Evolutionary conservation across 2,888 invertebrate genomes (phyloP).

Genomic region (Biston stratarius): DNA sequence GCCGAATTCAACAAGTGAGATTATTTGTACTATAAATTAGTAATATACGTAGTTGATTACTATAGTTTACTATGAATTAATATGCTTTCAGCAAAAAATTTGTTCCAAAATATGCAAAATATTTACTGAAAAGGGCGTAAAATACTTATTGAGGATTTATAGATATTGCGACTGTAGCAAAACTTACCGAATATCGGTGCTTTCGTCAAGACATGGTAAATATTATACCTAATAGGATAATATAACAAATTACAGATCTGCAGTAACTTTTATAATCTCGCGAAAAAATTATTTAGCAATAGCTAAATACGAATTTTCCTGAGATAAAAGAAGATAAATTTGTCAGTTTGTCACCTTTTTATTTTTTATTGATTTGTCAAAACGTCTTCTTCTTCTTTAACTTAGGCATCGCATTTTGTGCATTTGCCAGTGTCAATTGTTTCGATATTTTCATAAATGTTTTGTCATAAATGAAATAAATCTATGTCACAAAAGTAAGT

Average conservation of each 20-base stretch:
- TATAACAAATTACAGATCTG: neutral
- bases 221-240: neutral
- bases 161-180: neutral
- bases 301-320: neutral
- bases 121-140: slow-evolving; percentile 14
- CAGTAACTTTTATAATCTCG: neutral
- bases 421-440: no score
- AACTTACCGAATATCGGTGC: slow-evolving; percentile 23
- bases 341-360: no score
- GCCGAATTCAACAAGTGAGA: slow-evolving; percentile 10
- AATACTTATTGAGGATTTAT: neutral
- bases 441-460: no score
- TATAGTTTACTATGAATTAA: neutral
- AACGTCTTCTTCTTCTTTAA: no score
- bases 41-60: neutral
- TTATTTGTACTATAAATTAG: neutral
- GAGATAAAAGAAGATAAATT: no score
- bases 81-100: neutral
- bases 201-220: slow-evolving; percentile 30
- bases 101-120: neutral
- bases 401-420: no score
- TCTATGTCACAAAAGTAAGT: no score
- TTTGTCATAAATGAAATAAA: no score
- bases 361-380: neutral
- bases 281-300: neutral